Conservation (phyloP, 2,888 invertebrate species). For the Hirtodrosophila cameraria region DNA sequence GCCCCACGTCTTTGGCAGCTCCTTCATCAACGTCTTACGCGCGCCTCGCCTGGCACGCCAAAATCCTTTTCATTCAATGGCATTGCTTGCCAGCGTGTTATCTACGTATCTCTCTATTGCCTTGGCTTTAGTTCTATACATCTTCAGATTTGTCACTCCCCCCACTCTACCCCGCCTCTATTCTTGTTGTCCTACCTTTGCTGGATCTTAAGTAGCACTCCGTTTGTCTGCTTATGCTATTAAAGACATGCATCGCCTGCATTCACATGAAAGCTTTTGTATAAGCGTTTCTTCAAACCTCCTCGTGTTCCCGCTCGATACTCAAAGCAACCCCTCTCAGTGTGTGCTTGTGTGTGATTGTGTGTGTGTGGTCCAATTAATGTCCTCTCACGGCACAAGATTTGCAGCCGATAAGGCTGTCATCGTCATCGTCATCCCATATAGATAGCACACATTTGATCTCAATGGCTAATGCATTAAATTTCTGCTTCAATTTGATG, state of each 20-base stretch:
- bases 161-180: neutral
- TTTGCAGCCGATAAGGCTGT: conserved; percentile 45
- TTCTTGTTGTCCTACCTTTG: conserved; percentile 29
- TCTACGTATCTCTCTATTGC: conserved; percentile 55
- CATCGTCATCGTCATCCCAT: conserved; percentile 9
- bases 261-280: conserved; percentile 62
- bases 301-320: conserved; percentile 14
- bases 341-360: no score
- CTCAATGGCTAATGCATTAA: conserved; percentile 14
- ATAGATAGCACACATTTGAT: conserved; percentile 6
- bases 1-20: conserved; percentile 20
- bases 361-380: conserved; percentile 70
- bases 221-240: conserved; percentile 62
- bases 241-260: conserved; percentile 48
- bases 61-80: conserved; percentile 75
- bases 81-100: conserved; percentile 50
- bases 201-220: conserved; percentile 72
- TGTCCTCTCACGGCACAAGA: conserved; percentile 40
- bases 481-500: conserved; percentile 35
- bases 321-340: conserved; percentile 9
- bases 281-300: conserved; percentile 13
- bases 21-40: conserved; percentile 51
- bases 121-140: neutral
- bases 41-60: conserved; percentile 19
- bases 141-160: conserved; percentile 5